Evolutionary conservation across 1,140 invertebrate species (phyloP).

Genomic region (Drosophila mauritiana): DNA sequence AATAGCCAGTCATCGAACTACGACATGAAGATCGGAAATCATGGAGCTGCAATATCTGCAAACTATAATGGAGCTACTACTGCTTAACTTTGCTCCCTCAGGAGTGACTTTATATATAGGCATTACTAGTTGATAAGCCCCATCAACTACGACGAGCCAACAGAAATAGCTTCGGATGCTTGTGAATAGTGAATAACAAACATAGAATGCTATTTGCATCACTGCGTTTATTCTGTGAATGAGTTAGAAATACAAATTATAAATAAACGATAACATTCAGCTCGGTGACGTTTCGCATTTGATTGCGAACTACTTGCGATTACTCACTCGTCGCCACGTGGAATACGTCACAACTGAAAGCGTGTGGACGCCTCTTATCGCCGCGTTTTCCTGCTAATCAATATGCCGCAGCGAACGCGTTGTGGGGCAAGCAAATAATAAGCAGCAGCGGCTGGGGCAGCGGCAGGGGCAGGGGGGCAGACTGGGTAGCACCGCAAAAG

Average conservation of each 20-base stretch:
- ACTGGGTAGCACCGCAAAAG: slow-evolving; percentile 36
- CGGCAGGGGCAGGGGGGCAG: not conserved
- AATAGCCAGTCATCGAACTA: not conserved
- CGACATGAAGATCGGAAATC: not conserved
- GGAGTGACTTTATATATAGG: not conserved
- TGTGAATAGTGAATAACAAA: too few species aligned
- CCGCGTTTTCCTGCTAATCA: slow-evolving; percentile 7
- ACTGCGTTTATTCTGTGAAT: not conserved
- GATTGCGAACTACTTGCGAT: not conserved
- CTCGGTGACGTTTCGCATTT: not conserved
- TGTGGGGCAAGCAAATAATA: slow-evolving; percentile 70
- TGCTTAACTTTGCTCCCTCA: too few species aligned
- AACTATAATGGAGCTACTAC: not conserved
- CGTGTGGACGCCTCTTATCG: slow-evolving; percentile 1
- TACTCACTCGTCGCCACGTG: not conserved
- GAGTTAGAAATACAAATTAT: too few species aligned
- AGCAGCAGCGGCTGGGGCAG: slow-evolving; percentile 27
- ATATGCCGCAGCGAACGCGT: slow-evolving; percentile 57
- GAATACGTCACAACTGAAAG: not conserved
- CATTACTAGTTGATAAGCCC: not conserved
- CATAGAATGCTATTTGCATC: too few species aligned
- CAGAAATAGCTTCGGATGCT: not conserved
- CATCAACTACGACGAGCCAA: not conserved
- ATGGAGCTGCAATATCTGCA: too few species aligned
- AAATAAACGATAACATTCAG: not conserved